Base-by-base conservation (phyloP, 2,888 invertebrate species). In the Catonia carolina region DNA sequence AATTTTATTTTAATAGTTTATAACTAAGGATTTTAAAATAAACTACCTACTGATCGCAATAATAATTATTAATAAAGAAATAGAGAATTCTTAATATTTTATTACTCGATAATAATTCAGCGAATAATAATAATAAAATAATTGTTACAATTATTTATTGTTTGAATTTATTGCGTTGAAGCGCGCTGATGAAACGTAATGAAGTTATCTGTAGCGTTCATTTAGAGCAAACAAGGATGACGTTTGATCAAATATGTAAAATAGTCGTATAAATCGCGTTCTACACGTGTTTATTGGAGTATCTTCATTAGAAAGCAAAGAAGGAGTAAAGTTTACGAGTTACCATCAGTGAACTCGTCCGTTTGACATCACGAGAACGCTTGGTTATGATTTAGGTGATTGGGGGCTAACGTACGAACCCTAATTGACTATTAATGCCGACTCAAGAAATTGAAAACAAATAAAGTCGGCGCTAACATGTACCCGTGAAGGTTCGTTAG, bases 361-460 rank as follows among this genome's bases (percentile, higher is more conserved):
- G 15, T 22, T 22, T 14, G 45, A 14, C 45, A 45, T 22, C 14
- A 14, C 14, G 20, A n/a, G 45, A 45, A n/a, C 20, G 45, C 45
- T 20, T n/a, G 45, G 49, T 49, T n/a, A 50, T 35, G 50, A 50
- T 33, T 36, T 36, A 50, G 36, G 15, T 33, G 50, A 36, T 50
- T 33, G 50, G 36, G 14, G 50, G 18, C 33, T 20, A 20, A 36
- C 33, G 50, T 50, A 50, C 36, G 36, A 50, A 18, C 36, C 17
- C 33, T 50, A 58, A 58, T 58, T 54, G 58, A 58, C 58, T 54
- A 45, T 53, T 58, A 53, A 58, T 53, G 58, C 58, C 58, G 53
- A 20, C 20, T 35, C 10, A 27, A 23, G 23, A 53, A 57, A 57
- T 58, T 54, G 58, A 58, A 58, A 58, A 58, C 58, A 58, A 58